Evolutionary conservation across 2,113 vertebrate species (phyloP).

Genomic region (Sclerurus mexicanus): DNA sequence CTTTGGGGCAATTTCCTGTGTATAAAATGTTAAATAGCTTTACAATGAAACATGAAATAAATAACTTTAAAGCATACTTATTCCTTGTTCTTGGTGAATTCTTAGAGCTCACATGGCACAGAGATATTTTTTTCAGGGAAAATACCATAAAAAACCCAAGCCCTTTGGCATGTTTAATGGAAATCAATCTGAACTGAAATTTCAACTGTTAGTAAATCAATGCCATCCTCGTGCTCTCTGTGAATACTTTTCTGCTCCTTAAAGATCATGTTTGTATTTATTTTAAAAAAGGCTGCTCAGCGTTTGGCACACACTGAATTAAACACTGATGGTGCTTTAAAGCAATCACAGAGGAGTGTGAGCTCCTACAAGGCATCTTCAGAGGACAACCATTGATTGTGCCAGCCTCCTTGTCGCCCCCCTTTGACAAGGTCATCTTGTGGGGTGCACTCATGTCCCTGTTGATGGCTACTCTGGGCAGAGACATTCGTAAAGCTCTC

Average conservation of each 20-base stretch:
- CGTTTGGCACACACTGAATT: not conserved
- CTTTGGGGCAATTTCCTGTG: not conserved
- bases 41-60: slow-evolving; percentile 28
- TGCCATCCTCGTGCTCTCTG: slow-evolving; percentile 14
- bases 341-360: not conserved
- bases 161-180: slow-evolving; percentile 38
- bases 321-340: not conserved
- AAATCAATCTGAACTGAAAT: slow-evolving; percentile 50
- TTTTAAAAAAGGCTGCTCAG: not conserved
- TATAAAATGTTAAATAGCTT: slow-evolving; percentile 11
- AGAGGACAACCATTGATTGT: not conserved
- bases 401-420: not conserved
- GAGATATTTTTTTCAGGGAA: slow-evolving; percentile 24
- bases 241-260: not conserved
- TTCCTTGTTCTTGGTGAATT: slow-evolving; percentile 41
- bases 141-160: not conserved
- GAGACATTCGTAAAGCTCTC: not conserved
- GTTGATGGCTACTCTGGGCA: not conserved
- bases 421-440: not conserved
- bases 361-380: not conserved
- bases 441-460: rapidly evolving
- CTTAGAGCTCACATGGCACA: not conserved
- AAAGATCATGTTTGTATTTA: not conserved
- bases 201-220: slow-evolving; percentile 55
- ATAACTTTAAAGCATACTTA: not conserved